A percentile compares a stretch with the other conserved stretches of the same genome.
phyloP scores from a whole-genome alignment of 2,888 invertebrate species.

The Alviniconcha strummeri region DNA sequence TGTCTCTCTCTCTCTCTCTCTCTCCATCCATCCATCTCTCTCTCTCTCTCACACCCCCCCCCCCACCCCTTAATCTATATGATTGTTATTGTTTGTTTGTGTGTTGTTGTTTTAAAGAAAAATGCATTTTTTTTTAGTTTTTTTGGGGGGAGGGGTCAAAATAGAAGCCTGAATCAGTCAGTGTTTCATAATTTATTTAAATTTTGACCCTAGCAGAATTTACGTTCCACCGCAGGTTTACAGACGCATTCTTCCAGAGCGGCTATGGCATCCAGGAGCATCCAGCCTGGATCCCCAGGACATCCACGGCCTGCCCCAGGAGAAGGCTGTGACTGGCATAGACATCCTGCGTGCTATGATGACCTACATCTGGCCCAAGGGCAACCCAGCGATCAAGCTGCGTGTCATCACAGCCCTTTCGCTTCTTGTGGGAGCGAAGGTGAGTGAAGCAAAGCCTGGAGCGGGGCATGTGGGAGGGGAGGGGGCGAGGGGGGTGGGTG shows the following conservation, averaged over 20 bases:
- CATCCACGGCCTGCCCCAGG: slow-evolving; percentile 47
- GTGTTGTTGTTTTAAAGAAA: too few species aligned
- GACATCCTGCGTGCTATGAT: slow-evolving; percentile 91
- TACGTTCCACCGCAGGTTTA: slow-evolving; percentile 13
- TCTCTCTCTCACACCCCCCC: too few species aligned
- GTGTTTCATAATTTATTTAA: too few species aligned
- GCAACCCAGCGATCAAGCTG: slow-evolving; percentile 83
- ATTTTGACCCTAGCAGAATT: too few species aligned
- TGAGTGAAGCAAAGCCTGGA: slow-evolving; percentile 47
- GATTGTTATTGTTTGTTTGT: too few species aligned
- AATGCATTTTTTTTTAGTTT: too few species aligned
- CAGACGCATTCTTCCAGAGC: slow-evolving; percentile 63
- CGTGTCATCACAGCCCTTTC: slow-evolving; percentile 86
- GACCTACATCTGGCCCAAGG: slow-evolving; percentile 96
- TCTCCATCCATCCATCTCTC: too few species aligned
- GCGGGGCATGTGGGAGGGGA: not conserved
- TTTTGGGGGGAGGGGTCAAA: too few species aligned
- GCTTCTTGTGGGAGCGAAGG: slow-evolving; percentile 76
- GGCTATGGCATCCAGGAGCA: slow-evolving; percentile 93
- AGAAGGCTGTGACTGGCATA: slow-evolving; percentile 76
- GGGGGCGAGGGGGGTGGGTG: too few species aligned
- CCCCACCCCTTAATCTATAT: too few species aligned
- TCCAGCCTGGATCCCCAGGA: slow-evolving; percentile 77
- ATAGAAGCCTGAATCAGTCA: too few species aligned
- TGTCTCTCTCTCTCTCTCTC: too few species aligned